These are phyloP conservation scores for Diglossa cyanea DNA, from an alignment of 2,797 vertebrate species.

Conservation along the genomic window DNA sequence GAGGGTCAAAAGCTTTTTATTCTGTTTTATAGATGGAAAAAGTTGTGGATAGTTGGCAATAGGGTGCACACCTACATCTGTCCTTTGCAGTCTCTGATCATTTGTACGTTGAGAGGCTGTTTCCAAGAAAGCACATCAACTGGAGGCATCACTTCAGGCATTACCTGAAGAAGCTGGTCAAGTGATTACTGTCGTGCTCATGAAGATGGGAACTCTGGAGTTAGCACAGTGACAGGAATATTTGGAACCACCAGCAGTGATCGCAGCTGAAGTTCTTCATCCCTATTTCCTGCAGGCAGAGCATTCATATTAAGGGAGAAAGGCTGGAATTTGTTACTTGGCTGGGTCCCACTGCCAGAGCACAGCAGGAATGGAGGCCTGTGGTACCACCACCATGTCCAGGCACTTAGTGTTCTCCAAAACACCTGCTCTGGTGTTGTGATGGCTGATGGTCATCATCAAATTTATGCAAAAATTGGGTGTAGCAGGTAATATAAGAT, in stretches of 20 bases:
- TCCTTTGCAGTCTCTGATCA: not conserved
- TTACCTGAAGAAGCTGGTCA: not conserved
- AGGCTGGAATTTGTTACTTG: not conserved
- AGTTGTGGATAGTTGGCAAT: not conserved
- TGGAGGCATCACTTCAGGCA: not conserved
- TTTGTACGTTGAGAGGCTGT: not conserved
- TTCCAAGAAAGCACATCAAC: not conserved
- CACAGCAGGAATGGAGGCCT: not conserved
- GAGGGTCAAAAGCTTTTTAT: not conserved
- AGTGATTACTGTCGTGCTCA: rapidly evolving
- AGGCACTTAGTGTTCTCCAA: rapidly evolving
- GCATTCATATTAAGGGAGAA: not conserved
- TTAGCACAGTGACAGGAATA: not conserved
- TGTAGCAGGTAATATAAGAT: not conserved
- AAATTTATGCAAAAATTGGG: not conserved
- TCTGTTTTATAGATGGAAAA: not conserved
- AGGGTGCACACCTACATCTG: not conserved
- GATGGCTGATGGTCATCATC: not conserved
- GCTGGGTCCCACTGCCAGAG: not conserved
- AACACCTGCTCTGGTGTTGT: not conserved
- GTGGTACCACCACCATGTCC: rapidly evolving
- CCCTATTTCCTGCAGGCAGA: not conserved
- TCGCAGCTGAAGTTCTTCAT: not conserved
- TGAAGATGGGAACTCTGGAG: not conserved
- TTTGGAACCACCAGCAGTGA: not conserved